These are phyloP conservation scores for Cephalopholis sonnerati DNA, from an alignment of 2,113 vertebrate genomes.

Conservation along the genomic window DNA sequence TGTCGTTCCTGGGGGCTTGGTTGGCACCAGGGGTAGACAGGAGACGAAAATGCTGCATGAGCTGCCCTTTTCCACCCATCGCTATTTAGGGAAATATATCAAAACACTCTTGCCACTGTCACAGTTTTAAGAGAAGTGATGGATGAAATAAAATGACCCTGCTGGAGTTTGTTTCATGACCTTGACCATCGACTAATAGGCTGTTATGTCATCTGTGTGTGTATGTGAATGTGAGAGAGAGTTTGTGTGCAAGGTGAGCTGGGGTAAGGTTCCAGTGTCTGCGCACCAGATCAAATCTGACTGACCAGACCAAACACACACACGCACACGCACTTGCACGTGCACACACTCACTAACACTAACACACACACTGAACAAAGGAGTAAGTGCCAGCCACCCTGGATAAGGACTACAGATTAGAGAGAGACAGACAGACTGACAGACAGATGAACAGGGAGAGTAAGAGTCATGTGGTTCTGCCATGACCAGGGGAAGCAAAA, in stretches of 20 bases:
- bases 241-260: not conserved
- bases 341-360: not conserved
- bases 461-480: not conserved
- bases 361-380: constrained; percentile 2
- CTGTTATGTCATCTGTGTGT: constrained; percentile 20
- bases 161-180: not conserved
- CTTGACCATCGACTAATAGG: not conserved
- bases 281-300: constrained; percentile 10
- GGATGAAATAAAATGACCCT: not conserved
- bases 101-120: not conserved
- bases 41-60: too few species aligned
- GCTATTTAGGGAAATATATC: not conserved
- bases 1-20: too few species aligned
- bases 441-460: not conserved
- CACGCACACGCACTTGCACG: not conserved
- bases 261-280: constrained; percentile 11
- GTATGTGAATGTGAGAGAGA: not conserved
- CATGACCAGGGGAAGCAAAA: not conserved
- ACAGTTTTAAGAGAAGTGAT: not conserved
- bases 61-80: not conserved
- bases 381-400: not conserved
- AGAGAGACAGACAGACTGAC: constrained; percentile 2
- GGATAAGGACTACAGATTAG: constrained; percentile 12
- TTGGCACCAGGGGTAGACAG: too few species aligned
- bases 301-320: not conserved